Evolutionary conservation across 2,888 invertebrate species (phyloP), one percentile per base, ranked within the genome.

Genomic region (Bhutanitis thaidina): DNA sequence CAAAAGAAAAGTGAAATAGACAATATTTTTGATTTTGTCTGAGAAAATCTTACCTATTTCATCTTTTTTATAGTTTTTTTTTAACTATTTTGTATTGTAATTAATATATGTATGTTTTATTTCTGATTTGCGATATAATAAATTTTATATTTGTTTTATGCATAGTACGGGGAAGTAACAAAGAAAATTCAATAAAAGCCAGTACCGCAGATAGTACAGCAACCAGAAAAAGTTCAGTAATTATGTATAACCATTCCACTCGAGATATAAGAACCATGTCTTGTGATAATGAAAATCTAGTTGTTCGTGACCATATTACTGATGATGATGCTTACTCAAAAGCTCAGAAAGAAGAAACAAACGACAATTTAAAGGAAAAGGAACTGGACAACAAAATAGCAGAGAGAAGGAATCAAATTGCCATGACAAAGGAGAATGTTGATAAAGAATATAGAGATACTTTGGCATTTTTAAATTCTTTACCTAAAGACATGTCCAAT

Each of bases 391-490:
- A 68, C 12, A 79, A 69, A 32, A 77, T 52, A 38, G 46, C 37
- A 12, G 43, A 47, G 13, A 34, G 34, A 47, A 77, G 81, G 49
- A 77, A 67, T 54, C 86, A 73, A 67, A 67, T 88, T 41, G 88
- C 88, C 8, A 64, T 84, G 61, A 74, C 96, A 56, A 95, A 94
- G 74, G 90, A 97, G 61, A 91, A 95, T 68, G 77, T 88, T 38
- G 87, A 90, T 49, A 87, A 84, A 51, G 90, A 90, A 58, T 88
- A 85, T 56, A 76, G 71, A 50, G 86, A 88, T 48, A 88, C 88
- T 32, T 74, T 88, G 55, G 71, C 77, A 7, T 88, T 88, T 63
- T 65, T 90, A 40, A 86, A 80, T 54, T 73, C 79, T 8, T 54
- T 89, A 29, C 77, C 86, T 1, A 88, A 79, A 56, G 75, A 78